Evolutionary conservation across 2,888 invertebrate species (phyloP).

Genomic region (Leucophenga montana): DNA sequence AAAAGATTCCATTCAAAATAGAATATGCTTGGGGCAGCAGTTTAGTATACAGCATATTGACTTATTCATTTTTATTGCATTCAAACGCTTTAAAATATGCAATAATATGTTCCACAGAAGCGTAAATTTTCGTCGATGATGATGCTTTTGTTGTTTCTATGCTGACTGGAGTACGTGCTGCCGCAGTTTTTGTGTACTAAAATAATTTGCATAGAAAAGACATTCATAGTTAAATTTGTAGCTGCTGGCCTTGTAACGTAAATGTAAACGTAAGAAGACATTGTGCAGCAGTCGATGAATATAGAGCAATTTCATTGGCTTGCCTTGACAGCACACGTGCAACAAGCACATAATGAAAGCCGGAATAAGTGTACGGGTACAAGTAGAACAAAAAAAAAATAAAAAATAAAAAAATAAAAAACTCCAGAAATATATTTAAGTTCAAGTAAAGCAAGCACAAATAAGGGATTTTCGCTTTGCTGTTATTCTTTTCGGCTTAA

Average conservation of each 20-base stretch:
- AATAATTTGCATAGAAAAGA: constrained; percentile 51
- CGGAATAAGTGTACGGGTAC: too few species aligned
- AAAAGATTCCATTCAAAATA: too few species aligned
- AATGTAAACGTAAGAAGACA: not conserved
- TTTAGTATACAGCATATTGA: constrained; percentile 6
- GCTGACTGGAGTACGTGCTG: constrained; percentile 3
- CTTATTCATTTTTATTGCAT: constrained; percentile 38
- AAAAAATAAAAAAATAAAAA: too few species aligned
- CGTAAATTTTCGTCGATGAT: constrained; percentile 33
- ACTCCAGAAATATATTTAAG: not conserved
- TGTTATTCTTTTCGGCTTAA: not conserved
- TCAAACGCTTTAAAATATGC: constrained; percentile 19
- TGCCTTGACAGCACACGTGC: too few species aligned
- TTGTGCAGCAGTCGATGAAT: not conserved
- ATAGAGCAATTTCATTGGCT: not conserved
- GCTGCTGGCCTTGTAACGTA: not conserved
- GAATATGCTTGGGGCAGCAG: too few species aligned
- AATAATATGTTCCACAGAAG: constrained; percentile 43
- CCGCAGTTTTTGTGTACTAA: constrained; percentile 1
- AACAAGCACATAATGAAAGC: too few species aligned
- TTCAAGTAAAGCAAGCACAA: not conserved
- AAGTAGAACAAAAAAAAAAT: too few species aligned
- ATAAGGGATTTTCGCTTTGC: not conserved
- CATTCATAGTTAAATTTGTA: constrained; percentile 51
- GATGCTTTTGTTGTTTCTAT: constrained; percentile 23